Evolutionary conservation across 1,140 invertebrate genomes (phyloP), one percentile per base, ranked within the genome.

Genomic region (Campodea augens): DNA sequence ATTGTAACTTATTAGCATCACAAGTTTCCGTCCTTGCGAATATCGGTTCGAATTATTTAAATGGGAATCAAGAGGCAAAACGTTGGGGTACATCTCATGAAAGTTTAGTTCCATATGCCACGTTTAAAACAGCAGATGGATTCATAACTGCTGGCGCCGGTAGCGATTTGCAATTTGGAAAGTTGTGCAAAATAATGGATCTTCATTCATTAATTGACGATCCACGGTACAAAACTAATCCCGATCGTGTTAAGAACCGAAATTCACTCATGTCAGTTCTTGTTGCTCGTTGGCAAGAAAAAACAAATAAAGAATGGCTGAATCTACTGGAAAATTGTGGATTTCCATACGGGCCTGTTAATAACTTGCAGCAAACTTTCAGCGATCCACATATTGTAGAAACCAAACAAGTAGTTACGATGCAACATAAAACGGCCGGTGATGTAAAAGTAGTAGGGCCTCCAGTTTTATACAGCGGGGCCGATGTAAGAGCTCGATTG

Each of bases 81-180:
- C 66, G 82, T 42, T 80, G 79, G 71, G 91, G 93, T 3, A 95
- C 89, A 0, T 84, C 81, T 4, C 91, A 97, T 64, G 82, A 81
- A 42, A 93, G 85, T 58, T 81, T 98, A 51, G 91, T 97, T 0
- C 92, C 92, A 0, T 97, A 97, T 58, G 78, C 95, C 70, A 70
- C 77, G 23, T 92, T 91, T 56, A 62, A 68, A 55, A 89, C 86
- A 0, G 72, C 71, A 56, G 75, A 88, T 65, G 58, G 60, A 25
- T 80, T 81, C 56, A 70, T 92, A 18, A 83, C 88, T 1, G 65
- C 95, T 20, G 87, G 88, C 3, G 72, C 81, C 38, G 87, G 83
- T 0, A 86, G 78, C 25, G 73, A 88, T 63, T 54, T 61, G 1
- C 84, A 90, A 57, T 93, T 87, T 62, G 49, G 57, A 37, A 71